Evolutionary conservation across 2,113 vertebrate genomes (phyloP).

Genomic region (Suricata suricatta): DNA sequence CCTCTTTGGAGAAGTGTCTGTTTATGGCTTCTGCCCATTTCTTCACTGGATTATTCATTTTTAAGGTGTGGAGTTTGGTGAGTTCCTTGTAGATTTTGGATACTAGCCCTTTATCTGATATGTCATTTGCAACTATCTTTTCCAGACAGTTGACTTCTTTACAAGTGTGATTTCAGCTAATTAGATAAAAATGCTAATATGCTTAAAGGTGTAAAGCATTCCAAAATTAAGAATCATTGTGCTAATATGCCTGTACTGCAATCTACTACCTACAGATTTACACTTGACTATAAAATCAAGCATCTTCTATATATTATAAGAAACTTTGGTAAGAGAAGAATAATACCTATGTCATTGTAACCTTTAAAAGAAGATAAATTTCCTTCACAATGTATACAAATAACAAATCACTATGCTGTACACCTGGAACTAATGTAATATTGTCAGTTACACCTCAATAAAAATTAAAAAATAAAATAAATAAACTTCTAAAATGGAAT

Average conservation of each 20-base stretch:
- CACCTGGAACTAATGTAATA: neutral
- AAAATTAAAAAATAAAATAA: neutral
- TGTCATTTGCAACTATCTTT: too few species aligned
- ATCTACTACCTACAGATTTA: neutral
- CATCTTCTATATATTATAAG: neutral
- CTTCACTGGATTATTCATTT: too few species aligned
- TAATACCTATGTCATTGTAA: neutral
- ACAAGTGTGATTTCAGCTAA: conserved; percentile 58
- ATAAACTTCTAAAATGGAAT: neutral
- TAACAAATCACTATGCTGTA: neutral
- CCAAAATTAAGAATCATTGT: conserved; percentile 46
- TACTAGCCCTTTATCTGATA: too few species aligned
- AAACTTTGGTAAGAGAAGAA: neutral
- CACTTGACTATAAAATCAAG: neutral
- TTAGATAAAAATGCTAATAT: conserved; percentile 67
- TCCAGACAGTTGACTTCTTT: neutral
- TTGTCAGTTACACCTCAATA: neutral
- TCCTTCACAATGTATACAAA: neutral
- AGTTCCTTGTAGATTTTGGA: too few species aligned
- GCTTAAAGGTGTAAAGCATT: conserved; percentile 27
- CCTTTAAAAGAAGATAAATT: neutral
- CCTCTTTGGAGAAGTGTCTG: too few species aligned
- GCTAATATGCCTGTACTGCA: neutral
- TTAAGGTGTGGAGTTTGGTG: too few species aligned
- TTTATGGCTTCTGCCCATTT: too few species aligned